Conservation (phyloP, 2,797 vertebrate genomes). For the Crenuchus spilurus region DNA sequence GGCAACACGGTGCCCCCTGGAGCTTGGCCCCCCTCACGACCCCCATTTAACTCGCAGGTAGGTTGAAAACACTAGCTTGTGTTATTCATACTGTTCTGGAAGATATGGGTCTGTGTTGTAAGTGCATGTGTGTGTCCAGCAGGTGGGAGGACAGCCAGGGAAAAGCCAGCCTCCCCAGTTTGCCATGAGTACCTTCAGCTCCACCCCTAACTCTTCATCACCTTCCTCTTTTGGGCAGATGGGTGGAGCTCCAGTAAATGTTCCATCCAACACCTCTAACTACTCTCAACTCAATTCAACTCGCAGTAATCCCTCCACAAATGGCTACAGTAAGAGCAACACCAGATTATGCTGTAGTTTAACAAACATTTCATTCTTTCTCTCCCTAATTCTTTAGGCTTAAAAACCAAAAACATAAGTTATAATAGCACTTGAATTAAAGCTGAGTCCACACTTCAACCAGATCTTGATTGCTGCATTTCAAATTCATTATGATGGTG, state of each 20-base stretch:
- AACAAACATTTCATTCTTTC: conserved; percentile 55
- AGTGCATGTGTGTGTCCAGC: conserved; percentile 53
- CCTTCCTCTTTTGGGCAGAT: conserved; percentile 86
- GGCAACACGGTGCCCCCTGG: conserved; percentile 62
- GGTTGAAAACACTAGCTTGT: neutral
- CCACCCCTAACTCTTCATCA: conserved; percentile 76
- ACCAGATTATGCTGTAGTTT: neutral
- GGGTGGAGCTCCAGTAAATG: conserved; percentile 71
- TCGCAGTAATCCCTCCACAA: conserved; percentile 66
- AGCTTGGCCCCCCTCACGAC: conserved; percentile 58
- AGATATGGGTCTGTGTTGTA: neutral
- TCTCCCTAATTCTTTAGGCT: conserved; percentile 60
- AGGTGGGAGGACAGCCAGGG: conserved; percentile 78
- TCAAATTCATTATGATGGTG: too few relatives aligned
- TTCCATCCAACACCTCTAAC: conserved; percentile 62
- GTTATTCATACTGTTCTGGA: neutral
- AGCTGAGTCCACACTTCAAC: too few relatives aligned
- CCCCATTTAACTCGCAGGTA: conserved; percentile 88
- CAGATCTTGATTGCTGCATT: too few relatives aligned
- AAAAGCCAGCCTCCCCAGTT: conserved; percentile 84
- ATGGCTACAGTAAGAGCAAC: conserved; percentile 70
- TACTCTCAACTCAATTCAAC: conserved; percentile 74
- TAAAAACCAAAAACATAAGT: too few relatives aligned
- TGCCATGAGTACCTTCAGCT: conserved; percentile 82
- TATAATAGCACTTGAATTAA: too few relatives aligned